Percentiles rank a stretch among this genome's conserved stretches.
Evolutionary conservation across 1,140 invertebrate species (phyloP).

Genomic region (Diachasma alloeum): DNA sequence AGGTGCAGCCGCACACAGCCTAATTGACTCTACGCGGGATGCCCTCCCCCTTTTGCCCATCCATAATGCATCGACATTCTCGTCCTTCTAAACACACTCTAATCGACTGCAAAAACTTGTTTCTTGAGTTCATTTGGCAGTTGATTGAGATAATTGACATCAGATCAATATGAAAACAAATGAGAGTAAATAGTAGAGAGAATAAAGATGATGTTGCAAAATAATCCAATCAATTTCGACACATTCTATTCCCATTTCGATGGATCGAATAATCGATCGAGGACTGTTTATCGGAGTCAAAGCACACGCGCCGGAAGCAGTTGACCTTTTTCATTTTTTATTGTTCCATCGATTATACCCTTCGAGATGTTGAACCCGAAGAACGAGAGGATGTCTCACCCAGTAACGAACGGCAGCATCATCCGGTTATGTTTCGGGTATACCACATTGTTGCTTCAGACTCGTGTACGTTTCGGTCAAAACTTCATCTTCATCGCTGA

Average conservation of each 20-base stretch:
- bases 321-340: background rate
- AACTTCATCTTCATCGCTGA: background rate
- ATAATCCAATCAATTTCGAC: background rate
- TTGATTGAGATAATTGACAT: background rate
- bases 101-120: conserved; percentile 34
- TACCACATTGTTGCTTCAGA: conserved; percentile 15
- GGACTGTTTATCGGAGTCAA: background rate
- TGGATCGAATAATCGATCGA: background rate
- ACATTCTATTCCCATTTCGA: background rate
- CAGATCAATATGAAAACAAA: background rate
- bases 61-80: conserved; percentile 46
- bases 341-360: background rate
- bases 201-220: background rate
- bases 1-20: conserved; percentile 34
- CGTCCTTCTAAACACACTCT: conserved; percentile 40
- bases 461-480: background rate
- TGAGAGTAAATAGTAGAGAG: too few species aligned
- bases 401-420: conserved; percentile 34
- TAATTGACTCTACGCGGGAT: conserved; percentile 44
- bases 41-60: conserved; percentile 23
- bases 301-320: conserved; percentile 8
- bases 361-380: background rate
- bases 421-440: conserved; percentile 29
- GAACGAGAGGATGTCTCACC: conserved; percentile 10
- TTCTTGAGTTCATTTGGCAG: conserved; percentile 20